These are phyloP conservation scores for Arenicola marina DNA, from an alignment of 2,888 invertebrate genomes.

Conservation along the genomic window DNA sequence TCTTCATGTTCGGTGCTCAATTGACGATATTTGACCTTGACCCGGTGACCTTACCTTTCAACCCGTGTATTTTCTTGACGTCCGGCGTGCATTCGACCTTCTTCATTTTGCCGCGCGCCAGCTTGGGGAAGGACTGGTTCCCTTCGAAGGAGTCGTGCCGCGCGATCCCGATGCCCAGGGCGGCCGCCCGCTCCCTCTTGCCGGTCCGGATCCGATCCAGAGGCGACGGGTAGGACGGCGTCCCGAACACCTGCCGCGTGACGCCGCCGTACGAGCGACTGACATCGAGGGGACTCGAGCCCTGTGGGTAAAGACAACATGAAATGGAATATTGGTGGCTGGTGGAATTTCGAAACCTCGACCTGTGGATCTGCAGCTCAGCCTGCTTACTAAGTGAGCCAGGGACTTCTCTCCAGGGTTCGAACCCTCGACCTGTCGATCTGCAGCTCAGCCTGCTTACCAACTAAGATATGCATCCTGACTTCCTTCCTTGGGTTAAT, in stretches of 20 bases:
- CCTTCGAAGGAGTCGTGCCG: conserved; percentile 66
- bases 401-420: no score
- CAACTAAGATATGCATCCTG: no score
- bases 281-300: not conserved
- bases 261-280: not conserved
- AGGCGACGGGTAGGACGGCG: conserved; percentile 54
- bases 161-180: conserved; percentile 44
- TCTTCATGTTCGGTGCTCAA: no score
- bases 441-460: no score
- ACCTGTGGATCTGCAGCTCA: no score
- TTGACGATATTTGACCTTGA: no score
- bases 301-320: not conserved
- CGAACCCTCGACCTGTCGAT: no score
- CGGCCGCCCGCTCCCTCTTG: conserved; percentile 43
- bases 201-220: conserved; percentile 52
- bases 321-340: no score
- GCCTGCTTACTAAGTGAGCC: no score
- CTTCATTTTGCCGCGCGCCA: not conserved
- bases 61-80: not conserved
- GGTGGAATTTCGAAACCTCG: no score
- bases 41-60: no score
- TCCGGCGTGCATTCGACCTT: conserved; percentile 1
- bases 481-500: no score
- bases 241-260: conserved; percentile 37
- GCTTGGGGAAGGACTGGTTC: conserved; percentile 70